phyloP scores from a whole-genome alignment of 2,113 vertebrate genomes.

The Hippolais icterina region DNA sequence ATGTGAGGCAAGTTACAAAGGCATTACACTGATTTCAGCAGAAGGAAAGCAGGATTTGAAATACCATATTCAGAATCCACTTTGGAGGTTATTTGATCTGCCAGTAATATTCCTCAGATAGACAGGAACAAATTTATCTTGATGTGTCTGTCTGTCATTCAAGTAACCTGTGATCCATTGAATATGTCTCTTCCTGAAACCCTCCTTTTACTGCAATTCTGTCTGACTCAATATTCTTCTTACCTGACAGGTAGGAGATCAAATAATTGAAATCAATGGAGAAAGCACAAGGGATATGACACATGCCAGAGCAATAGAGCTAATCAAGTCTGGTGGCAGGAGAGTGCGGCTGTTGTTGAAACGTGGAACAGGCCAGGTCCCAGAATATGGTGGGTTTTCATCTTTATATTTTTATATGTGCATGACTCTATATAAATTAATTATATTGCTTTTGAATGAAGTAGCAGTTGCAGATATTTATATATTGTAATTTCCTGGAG shows the following conservation, averaged over 20 bases:
- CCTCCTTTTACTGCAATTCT: conserved; percentile 33
- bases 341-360: conserved; percentile 93
- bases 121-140: conserved; percentile 56
- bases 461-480: not conserved
- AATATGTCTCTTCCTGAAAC: conserved; percentile 50
- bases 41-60: not conserved
- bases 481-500: not conserved
- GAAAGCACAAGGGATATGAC: conserved; percentile 98
- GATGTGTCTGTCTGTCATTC: conserved; percentile 54
- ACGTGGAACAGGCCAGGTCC: conserved; percentile 94
- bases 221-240: conserved; percentile 60
- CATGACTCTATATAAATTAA: not conserved
- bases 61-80: conserved; percentile 14
- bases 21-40: not conserved
- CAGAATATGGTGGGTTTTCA: conserved; percentile 91
- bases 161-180: conserved; percentile 20
- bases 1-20: not conserved
- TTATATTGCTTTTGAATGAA: not conserved
- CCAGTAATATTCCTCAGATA: conserved; percentile 33
- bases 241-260: conserved; percentile 91
- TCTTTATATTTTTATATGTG: not conserved
- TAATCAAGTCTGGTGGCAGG: conserved; percentile 95
- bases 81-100: conserved; percentile 49
- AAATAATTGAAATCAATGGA: conserved; percentile 99
- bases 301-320: conserved; percentile 93